Conservation (phyloP, 2,888 invertebrate species). For the Leptura quadrifasciata region DNA sequence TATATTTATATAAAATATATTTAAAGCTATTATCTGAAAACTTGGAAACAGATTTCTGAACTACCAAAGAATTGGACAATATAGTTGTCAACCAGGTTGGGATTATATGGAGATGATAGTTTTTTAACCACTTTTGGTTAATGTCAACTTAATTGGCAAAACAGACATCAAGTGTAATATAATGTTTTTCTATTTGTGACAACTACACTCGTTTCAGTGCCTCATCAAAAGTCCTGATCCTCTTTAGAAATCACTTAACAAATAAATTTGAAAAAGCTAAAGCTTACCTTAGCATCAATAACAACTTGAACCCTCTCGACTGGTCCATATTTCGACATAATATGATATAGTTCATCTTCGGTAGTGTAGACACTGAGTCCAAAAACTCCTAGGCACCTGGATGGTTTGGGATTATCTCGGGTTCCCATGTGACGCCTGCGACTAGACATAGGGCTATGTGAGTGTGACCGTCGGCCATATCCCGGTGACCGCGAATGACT, state of each 20-base stretch:
- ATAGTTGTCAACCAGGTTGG: too few relatives aligned
- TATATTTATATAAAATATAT: too few relatives aligned
- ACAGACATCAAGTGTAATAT: too few relatives aligned
- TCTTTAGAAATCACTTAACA: background rate
- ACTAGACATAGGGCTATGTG: constrained; percentile 89
- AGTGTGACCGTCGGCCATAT: constrained; percentile 78
- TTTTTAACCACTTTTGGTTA: too few relatives aligned
- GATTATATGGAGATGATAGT: too few relatives aligned
- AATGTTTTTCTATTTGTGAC: too few relatives aligned
- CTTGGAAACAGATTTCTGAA: too few relatives aligned
- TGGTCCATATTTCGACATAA: constrained; percentile 94
- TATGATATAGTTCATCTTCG: constrained; percentile 92
- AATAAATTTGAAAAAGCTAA: constrained; percentile 6
- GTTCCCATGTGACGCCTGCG: constrained; percentile 86
- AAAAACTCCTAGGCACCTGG: constrained; percentile 95
- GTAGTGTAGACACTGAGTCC: constrained; percentile 95
- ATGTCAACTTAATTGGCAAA: too few relatives aligned
- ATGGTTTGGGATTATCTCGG: constrained; percentile 91
- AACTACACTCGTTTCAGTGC: too few relatives aligned
- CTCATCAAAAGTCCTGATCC: background rate
- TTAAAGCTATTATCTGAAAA: too few relatives aligned
- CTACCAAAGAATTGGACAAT: too few relatives aligned
- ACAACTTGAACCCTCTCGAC: constrained; percentile 96
- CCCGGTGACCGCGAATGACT: constrained; percentile 77
- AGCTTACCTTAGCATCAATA: constrained; percentile 91